phyloP scores from a whole-genome alignment of 2,113 vertebrate species.

The Ptilorrhoa leucosticta region DNA sequence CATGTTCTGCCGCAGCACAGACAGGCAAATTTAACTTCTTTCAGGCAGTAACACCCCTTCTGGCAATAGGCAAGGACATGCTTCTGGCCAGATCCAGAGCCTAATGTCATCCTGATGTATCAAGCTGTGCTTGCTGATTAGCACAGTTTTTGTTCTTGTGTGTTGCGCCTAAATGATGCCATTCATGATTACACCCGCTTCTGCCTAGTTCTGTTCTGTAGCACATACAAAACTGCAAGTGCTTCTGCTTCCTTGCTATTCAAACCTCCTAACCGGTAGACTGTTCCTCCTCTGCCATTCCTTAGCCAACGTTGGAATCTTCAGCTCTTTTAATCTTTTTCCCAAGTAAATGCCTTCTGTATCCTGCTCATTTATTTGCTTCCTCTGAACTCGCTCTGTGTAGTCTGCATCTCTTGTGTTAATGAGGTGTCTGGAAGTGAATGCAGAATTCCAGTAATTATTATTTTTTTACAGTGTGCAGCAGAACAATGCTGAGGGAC shows the following conservation, averaged over 20 bases:
- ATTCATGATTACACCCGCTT: not conserved
- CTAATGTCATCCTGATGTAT: not conserved
- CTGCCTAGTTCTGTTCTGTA: not conserved
- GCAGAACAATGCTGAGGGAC: not conserved
- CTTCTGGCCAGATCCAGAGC: not conserved
- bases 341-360: not conserved
- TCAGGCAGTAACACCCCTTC: not conserved
- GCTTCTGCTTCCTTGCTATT: not conserved
- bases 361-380: not conserved
- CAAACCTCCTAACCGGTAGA: not conserved
- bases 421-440: conserved; percentile 18
- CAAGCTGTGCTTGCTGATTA: not conserved
- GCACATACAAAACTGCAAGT: not conserved
- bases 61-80: not conserved
- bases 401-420: not conserved
- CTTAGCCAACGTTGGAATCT: not conserved
- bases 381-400: not conserved
- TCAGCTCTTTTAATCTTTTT: not conserved
- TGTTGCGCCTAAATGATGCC: not conserved
- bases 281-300: not conserved
- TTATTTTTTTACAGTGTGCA: not conserved
- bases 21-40: not conserved
- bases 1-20: not conserved
- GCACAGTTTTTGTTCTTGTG: not conserved
- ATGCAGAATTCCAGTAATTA: conserved; percentile 7